Evolutionary conservation across 2,888 invertebrate genomes (phyloP), one percentile per base, ranked within the genome.

Genomic region (Mesorhabditis sp.): DNA sequence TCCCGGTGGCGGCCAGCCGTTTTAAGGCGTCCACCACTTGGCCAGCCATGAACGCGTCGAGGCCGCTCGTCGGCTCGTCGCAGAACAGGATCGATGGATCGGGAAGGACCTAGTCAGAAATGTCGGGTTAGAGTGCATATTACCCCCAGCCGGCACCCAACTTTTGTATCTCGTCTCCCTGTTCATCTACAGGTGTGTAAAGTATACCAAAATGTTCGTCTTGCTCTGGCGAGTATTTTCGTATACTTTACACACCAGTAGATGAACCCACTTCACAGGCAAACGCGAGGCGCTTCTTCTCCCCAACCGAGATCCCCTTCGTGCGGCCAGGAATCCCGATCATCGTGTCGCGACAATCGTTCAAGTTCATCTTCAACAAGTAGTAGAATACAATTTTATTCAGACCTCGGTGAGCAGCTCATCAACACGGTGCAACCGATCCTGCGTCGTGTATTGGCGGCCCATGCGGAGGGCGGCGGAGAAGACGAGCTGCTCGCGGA

Each of bases 231-330:
- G 28, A 28, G 28, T 28, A 28, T 28, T 28, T 28, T 28, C 1
- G 2, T 28, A 28, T 28, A 28, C 28, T 28, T 28, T 28, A 10
- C 28, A 65, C 6, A 5, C n/a, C 58, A 15, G 58, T 15, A 63
- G 13, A 28, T 63, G 63, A 15, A 13, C 7, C 4, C 86, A 92
- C 92, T 89, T 95, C 95, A 2, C 93, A 92, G 4, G 95, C 95
- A 86, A 96, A 95, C 0, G 94, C 92, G 41, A 96, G 88, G 69
- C 95, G 89, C 84, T 95, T 95, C 85, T 92, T 91, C 86, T 96
- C 95, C 0, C 95, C 95, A 0, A 95, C 94, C 0, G 95, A 95
- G 2, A 96, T 89, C 0, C 93, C 92, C 86, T 93, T 93, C 43
- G 74, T 70, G 62, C 77, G 66, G 63, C 76, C 76, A 4, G 79